Percentiles rank a stretch among this genome's conserved stretches.
phyloP scores from a whole-genome alignment of 1,140 invertebrate genomes.

The Stegodyphus dumicola region DNA sequence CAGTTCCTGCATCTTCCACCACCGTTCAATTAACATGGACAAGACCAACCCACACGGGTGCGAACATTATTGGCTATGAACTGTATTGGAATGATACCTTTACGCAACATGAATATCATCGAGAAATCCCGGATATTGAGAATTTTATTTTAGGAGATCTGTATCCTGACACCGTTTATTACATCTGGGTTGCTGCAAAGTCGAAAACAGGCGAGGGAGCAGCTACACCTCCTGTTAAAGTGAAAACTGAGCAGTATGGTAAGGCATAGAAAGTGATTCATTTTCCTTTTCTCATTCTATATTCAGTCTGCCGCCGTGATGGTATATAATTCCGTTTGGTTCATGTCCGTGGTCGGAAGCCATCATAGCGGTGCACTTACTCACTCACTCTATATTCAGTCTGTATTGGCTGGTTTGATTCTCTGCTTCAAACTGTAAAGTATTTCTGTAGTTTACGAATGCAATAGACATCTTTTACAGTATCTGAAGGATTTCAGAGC shows the following conservation, averaged over 20 bases:
- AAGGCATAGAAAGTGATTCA: slow-evolving; percentile 70
- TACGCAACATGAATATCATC: slow-evolving; percentile 77
- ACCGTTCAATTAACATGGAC: slow-evolving; percentile 89
- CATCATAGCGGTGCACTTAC: no score
- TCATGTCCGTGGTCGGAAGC: no score
- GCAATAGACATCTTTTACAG: not conserved
- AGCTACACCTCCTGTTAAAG: slow-evolving; percentile 91
- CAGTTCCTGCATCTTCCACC: slow-evolving; percentile 78
- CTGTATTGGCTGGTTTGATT: no score
- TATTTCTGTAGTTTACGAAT: not conserved
- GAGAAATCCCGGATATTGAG: slow-evolving; percentile 82
- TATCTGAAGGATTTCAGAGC: no score
- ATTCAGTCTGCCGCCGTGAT: no score
- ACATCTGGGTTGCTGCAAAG: slow-evolving; percentile 93
- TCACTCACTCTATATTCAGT: no score
- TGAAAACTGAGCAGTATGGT: slow-evolving; percentile 96
- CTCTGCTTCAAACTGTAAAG: no score
- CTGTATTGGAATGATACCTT: slow-evolving; percentile 98
- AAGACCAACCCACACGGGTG: slow-evolving; percentile 87
- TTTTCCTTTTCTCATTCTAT: no score
- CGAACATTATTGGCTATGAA: slow-evolving; percentile 94
- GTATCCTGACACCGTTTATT: slow-evolving; percentile 95
- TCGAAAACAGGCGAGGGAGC: slow-evolving; percentile 93
- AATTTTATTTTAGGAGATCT: slow-evolving; percentile 86
- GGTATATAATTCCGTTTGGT: no score